Conservation (phyloP, 2,888 invertebrate species). For the Ectropis crepuscularia region DNA sequence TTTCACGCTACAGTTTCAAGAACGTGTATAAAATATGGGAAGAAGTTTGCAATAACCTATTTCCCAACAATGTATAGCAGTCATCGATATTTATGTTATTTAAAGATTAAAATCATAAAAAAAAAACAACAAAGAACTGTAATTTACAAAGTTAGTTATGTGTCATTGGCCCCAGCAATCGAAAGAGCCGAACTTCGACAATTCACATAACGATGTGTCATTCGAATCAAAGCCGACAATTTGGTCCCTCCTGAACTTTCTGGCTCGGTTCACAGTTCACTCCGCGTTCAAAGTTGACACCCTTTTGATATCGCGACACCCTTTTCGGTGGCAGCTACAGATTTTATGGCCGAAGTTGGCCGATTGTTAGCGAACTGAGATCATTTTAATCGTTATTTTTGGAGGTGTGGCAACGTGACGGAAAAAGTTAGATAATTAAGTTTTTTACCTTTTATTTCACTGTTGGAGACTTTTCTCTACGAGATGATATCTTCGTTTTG, state of each 20-base stretch:
- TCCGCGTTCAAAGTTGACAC: slow-evolving; percentile 27
- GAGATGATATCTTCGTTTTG: not conserved
- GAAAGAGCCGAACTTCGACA: slow-evolving; percentile 34
- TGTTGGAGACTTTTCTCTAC: not conserved
- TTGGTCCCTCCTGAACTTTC: slow-evolving; percentile 34
- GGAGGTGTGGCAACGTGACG: slow-evolving; percentile 1
- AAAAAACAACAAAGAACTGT: no score
- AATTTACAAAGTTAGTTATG: not conserved
- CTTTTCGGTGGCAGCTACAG: slow-evolving; percentile 31
- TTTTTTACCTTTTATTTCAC: not conserved
- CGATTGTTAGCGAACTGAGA: slow-evolving; percentile 21
- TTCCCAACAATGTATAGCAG: no score
- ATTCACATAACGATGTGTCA: slow-evolving; percentile 40
- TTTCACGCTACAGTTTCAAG: no score
- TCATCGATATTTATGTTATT: no score
- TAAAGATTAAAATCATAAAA: no score
- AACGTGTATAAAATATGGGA: no score
- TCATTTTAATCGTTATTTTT: slow-evolving; percentile 26
- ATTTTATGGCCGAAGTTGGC: slow-evolving; percentile 28
- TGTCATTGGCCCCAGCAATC: slow-evolving; percentile 23
- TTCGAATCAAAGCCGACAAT: slow-evolving; percentile 36
- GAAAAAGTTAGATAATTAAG: not conserved
- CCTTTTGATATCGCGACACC: slow-evolving; percentile 35
- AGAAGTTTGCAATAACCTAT: no score
- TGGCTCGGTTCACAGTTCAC: slow-evolving; percentile 16